Conservation (phyloP, 2,888 invertebrate genomes). For the Xylota segnis region DNA sequence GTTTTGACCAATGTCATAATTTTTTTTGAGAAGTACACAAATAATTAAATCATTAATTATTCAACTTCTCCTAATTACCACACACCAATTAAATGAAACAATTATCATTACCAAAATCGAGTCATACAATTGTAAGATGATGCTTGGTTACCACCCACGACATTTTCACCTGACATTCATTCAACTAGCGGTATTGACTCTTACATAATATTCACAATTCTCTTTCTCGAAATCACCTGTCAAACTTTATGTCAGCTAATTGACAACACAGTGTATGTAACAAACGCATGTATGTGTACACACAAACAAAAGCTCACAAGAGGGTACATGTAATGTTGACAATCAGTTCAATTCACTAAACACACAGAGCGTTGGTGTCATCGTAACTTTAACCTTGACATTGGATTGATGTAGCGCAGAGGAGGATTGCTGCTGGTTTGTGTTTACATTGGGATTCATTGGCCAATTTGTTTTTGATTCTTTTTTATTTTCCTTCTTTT, state of each 20-base stretch:
- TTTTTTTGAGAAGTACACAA: neutral
- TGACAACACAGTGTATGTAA: conserved; percentile 47
- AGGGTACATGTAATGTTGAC: conserved; percentile 26
- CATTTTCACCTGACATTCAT: conserved; percentile 8
- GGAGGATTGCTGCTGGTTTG: conserved; percentile 21
- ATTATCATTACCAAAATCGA: neutral
- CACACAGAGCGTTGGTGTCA: conserved; percentile 62
- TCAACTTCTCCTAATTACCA: neutral
- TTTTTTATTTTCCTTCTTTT: neutral
- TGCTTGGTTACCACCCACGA: neutral
- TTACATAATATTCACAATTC: conserved; percentile 9
- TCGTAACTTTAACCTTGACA: conserved; percentile 71
- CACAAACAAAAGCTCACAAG: neutral
- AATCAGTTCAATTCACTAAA: conserved; percentile 63
- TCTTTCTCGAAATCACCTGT: conserved; percentile 47
- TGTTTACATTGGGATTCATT: conserved; percentile 46
- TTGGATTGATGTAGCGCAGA: conserved; percentile 52
- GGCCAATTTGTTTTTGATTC: conserved; percentile 39
- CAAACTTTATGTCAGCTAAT: conserved; percentile 53
- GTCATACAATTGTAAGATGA: neutral
- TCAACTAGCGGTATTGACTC: neutral
- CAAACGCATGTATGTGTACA: conserved; percentile 2
- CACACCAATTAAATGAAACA: conserved; percentile 1
- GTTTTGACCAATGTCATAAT: neutral
- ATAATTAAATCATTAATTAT: neutral